A percentile compares a stretch with the other conserved stretches of the same genome.
Conservation (phyloP, 2,888 invertebrate species). For the Tupiocoris notatus region DNA sequence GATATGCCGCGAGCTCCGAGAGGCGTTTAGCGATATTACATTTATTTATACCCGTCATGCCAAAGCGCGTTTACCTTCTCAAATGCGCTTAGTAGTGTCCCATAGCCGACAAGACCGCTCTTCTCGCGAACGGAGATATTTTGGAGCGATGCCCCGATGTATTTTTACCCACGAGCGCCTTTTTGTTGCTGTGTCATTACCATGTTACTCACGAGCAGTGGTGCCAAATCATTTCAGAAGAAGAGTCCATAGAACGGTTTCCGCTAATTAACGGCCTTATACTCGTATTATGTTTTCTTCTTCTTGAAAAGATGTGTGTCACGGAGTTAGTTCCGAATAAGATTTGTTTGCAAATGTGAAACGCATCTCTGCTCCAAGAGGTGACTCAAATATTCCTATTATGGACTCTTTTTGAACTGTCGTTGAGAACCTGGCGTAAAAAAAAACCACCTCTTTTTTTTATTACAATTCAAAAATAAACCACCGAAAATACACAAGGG, state of each 20-base stretch:
- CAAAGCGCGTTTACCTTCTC: not conserved
- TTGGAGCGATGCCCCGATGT: slow-evolving; percentile 28
- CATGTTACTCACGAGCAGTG: not conserved
- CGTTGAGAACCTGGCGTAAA: too few relatives aligned
- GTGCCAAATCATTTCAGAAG: not conserved
- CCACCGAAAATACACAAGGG: too few relatives aligned
- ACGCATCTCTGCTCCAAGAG: too few relatives aligned
- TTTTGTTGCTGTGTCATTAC: slow-evolving; percentile 35
- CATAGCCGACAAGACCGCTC: not conserved
- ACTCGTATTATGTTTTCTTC: not conserved
- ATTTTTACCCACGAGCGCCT: slow-evolving; percentile 30
- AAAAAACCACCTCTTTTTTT: too few relatives aligned
- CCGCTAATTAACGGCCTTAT: not conserved
- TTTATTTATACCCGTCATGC: not conserved
- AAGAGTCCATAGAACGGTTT: not conserved
- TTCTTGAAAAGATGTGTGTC: not conserved
- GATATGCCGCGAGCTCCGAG: too few relatives aligned
- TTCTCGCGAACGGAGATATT: not conserved
- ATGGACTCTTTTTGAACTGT: too few relatives aligned
- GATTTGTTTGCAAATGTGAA: too few relatives aligned
- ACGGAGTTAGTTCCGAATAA: not conserved
- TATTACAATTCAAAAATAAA: too few relatives aligned
- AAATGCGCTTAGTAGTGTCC: not conserved
- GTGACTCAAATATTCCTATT: too few relatives aligned
- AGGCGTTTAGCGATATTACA: not conserved